Evolutionary conservation across 2,113 vertebrate genomes (phyloP).

Genomic region (Zapornia atra): DNA sequence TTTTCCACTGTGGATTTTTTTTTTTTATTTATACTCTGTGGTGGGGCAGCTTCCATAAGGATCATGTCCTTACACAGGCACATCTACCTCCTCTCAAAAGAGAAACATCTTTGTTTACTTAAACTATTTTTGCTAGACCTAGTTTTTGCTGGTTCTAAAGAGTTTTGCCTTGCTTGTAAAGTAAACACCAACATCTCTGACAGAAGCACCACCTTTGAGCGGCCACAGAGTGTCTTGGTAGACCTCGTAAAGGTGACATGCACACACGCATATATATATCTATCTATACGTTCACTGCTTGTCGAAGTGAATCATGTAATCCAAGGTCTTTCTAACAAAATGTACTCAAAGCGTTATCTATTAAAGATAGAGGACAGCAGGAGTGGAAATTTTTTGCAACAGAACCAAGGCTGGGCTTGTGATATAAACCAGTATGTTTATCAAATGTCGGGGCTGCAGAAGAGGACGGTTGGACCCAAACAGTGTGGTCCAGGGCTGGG

Average conservation of each 20-base stretch:
- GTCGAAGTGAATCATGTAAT: background rate
- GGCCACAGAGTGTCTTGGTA: background rate
- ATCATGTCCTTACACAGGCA: conserved; percentile 29
- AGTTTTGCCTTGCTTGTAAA: conserved; percentile 9
- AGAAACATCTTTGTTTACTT: conserved; percentile 45
- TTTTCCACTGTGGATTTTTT: background rate
- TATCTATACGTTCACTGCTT: background rate
- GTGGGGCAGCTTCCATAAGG: background rate
- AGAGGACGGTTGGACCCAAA: background rate
- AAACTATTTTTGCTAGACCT: conserved; percentile 41
- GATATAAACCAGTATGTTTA: background rate
- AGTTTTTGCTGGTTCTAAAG: conserved; percentile 32
- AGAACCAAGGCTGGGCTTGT: background rate
- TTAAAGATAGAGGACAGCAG: background rate
- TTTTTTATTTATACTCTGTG: conserved; percentile 8
- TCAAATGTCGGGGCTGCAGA: background rate
- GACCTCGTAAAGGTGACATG: background rate
- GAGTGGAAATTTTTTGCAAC: background rate
- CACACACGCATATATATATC: background rate
- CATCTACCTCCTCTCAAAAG: conserved; percentile 4
- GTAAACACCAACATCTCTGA: conserved; percentile 5
- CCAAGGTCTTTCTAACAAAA: background rate
- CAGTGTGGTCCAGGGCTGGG: background rate
- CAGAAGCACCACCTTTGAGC: background rate
- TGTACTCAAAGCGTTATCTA: background rate